A percentile compares a stretch with the other conserved stretches of the same genome.
These are phyloP conservation scores for Melitaea athalia DNA, from an alignment of 2,888 invertebrate species.

Conservation along the genomic window DNA sequence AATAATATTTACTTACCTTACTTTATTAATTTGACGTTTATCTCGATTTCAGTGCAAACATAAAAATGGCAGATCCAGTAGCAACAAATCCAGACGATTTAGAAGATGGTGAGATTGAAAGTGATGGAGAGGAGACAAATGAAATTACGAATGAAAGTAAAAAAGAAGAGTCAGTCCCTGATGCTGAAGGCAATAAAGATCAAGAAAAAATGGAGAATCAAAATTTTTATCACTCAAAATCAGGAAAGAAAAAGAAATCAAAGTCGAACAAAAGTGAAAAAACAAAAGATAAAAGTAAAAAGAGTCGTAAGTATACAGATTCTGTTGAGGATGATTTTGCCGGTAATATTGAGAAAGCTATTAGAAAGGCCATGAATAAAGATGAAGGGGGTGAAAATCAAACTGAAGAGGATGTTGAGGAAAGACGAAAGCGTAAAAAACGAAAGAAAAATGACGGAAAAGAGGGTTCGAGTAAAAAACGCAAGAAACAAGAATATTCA, in stretches of 20 bases:
- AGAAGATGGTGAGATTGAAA: constrained; percentile 94
- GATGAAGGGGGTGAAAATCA: constrained; percentile 77
- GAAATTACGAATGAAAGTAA: constrained; percentile 55
- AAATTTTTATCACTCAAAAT: constrained; percentile 65
- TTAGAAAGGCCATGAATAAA: constrained; percentile 88
- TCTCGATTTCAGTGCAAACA: constrained; percentile 66
- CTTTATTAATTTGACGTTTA: constrained; percentile 29
- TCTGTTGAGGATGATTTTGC: constrained; percentile 88
- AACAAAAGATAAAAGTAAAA: constrained; percentile 77
- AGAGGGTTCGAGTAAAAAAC: constrained; percentile 82
- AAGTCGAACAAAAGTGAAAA: constrained; percentile 76
- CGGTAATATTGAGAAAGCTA: constrained; percentile 89
- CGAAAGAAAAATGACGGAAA: constrained; percentile 83
- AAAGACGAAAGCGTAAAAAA: constrained; percentile 79
- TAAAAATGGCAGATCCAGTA: constrained; percentile 63
- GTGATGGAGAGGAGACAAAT: constrained; percentile 75
- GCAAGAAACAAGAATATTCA: constrained; percentile 77
- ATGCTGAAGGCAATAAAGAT: constrained; percentile 39
- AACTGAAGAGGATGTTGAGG: constrained; percentile 75
- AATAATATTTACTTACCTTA: neutral
- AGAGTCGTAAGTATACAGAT: constrained; percentile 71
- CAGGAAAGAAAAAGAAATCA: constrained; percentile 80
- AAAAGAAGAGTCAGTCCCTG: constrained; percentile 48
- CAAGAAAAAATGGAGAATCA: constrained; percentile 54
- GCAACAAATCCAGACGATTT: constrained; percentile 82